Conservation (phyloP, 2,797 vertebrate species). For the Sebastes variabilis region DNA sequence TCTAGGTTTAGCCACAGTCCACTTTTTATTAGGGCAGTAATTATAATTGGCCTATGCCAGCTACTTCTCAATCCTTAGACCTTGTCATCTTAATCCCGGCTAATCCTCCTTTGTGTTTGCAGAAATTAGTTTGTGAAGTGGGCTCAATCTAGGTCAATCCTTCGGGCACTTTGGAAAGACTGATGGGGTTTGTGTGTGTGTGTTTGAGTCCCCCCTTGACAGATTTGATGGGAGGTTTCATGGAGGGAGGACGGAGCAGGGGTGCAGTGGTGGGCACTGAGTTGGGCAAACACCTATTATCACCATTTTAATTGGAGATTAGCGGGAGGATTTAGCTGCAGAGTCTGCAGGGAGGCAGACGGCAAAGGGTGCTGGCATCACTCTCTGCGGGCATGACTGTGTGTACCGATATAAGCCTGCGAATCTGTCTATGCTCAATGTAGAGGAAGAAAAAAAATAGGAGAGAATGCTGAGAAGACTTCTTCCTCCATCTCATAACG, state of each 20-base stretch:
- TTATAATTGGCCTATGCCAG: slow-evolving; percentile 81
- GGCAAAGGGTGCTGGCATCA: slow-evolving; percentile 43
- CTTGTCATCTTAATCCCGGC: slow-evolving; percentile 81
- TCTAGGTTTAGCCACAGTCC: slow-evolving; percentile 59
- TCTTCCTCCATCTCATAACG: slow-evolving; percentile 6
- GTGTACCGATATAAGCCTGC: slow-evolving; percentile 42
- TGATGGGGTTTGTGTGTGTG: slow-evolving; percentile 26
- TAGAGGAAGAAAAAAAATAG: background rate
- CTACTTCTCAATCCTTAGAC: slow-evolving; percentile 74
- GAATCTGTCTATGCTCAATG: slow-evolving; percentile 38
- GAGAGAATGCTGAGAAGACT: background rate
- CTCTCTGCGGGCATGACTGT: slow-evolving; percentile 43
- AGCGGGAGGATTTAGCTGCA: slow-evolving; percentile 66
- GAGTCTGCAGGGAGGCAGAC: slow-evolving; percentile 47
- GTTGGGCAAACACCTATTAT: slow-evolving; percentile 79
- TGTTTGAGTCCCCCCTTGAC: slow-evolving; percentile 32
- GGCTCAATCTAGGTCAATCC: slow-evolving; percentile 81
- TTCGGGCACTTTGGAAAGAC: slow-evolving; percentile 58
- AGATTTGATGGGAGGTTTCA: slow-evolving; percentile 56
- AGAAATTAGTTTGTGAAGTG: slow-evolving; percentile 81
- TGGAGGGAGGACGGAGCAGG: slow-evolving; percentile 30
- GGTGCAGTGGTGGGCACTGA: slow-evolving; percentile 62
- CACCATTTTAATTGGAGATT: slow-evolving; percentile 80
- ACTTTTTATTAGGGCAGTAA: slow-evolving; percentile 69
- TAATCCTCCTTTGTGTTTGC: slow-evolving; percentile 81